These are phyloP conservation scores for Drosophila paranaensis DNA, from an alignment of 2,888 invertebrate species.

Conservation along the genomic window DNA sequence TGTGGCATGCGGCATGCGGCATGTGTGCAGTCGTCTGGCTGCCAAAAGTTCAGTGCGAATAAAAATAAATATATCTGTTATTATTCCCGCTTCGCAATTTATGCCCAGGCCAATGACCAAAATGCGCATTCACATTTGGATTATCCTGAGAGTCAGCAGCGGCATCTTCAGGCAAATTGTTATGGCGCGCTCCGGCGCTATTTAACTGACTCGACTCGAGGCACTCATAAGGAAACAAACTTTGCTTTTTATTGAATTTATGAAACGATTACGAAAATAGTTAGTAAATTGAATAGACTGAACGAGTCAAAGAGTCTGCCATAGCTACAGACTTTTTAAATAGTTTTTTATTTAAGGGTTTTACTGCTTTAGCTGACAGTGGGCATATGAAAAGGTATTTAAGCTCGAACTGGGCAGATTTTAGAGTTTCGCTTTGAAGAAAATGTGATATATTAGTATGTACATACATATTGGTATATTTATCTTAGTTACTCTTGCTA, in stretches of 20 bases:
- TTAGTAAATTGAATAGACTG: not conserved
- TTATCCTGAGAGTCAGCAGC: conserved; percentile 11
- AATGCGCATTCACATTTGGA: conserved; percentile 43
- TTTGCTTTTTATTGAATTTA: not conserved
- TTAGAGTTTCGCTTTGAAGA: no score
- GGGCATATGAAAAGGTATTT: no score
- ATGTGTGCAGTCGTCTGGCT: conserved; percentile 31
- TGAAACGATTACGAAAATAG: not conserved
- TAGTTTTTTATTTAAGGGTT: not conserved
- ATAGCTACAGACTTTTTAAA: not conserved
- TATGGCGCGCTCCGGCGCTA: conserved; percentile 8
- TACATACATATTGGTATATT: no score
- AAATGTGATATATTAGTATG: no score
- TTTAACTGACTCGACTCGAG: not conserved
- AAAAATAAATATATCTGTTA: conserved; percentile 68
- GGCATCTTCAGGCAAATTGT: conserved; percentile 28
- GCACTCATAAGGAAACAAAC: not conserved
- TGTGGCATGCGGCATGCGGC: conserved; percentile 47
- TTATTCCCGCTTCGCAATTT: conserved; percentile 55
- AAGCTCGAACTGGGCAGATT: no score
- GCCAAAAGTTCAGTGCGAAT: conserved; percentile 67
- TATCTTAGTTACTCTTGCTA: no score
- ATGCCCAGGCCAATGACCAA: conserved; percentile 62
- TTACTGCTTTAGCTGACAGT: no score
- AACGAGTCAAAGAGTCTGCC: not conserved